A percentile compares a stretch with the other conserved stretches of the same genome.
phyloP scores from a whole-genome alignment of 2,888 invertebrate genomes.

The Chironomus riparius region DNA sequence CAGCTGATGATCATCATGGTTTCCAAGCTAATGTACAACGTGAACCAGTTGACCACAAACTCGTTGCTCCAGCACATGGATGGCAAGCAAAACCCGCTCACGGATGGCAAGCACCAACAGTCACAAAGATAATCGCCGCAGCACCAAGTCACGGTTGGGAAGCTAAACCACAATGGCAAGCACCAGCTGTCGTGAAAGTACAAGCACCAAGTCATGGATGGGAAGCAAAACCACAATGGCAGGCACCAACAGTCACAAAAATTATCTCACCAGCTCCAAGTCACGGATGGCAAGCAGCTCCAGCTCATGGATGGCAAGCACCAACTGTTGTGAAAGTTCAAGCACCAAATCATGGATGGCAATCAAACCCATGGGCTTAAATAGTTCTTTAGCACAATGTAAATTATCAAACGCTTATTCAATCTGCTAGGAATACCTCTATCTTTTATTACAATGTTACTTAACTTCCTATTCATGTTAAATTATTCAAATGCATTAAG shows the following conservation, averaged over 20 bases:
- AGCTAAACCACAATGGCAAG: no score
- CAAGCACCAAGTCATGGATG: no score
- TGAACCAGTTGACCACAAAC: background rate
- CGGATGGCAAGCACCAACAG: no score
- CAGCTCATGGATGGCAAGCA: background rate
- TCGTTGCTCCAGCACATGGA: background rate
- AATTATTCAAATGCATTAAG: background rate
- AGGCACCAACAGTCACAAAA: no score
- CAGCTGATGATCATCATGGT: background rate
- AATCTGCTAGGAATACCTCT: background rate
- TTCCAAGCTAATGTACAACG: background rate
- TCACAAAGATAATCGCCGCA: no score
- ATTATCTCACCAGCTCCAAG: background rate
- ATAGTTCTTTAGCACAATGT: no score
- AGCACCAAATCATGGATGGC: background rate
- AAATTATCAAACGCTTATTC: no score
- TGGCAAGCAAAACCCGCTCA: no score
- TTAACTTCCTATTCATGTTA: background rate
- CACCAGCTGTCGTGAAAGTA: no score
- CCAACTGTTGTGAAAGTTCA: no score
- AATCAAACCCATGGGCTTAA: background rate
- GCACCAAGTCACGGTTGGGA: no score
- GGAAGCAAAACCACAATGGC: no score
- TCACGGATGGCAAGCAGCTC: background rate
- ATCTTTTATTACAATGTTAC: background rate